Conservation (phyloP, 1,140 invertebrate species). For the Eriosoma lanigerum region DNA sequence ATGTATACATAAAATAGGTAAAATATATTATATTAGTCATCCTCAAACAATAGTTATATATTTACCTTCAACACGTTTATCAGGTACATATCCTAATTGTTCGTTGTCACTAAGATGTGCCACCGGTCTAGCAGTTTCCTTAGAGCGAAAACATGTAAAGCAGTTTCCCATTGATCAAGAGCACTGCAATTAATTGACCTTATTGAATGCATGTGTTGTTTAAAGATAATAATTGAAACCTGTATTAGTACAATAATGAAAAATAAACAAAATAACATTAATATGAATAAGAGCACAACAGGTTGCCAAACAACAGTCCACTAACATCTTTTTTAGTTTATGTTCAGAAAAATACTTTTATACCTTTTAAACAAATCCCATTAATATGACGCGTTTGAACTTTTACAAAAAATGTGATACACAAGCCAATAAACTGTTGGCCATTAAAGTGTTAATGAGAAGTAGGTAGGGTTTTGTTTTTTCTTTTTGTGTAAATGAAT, state of each 20-base stretch:
- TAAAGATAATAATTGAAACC: neutral
- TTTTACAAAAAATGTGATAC: neutral
- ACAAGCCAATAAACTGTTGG: neutral
- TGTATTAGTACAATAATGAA: neutral
- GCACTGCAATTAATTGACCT: neutral
- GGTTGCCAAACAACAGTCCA: too few species aligned
- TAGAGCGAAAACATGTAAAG: constrained; percentile 48
- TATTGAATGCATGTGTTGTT: constrained; percentile 30
- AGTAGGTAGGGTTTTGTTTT: neutral
- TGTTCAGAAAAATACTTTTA: too few species aligned
- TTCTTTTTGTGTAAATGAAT: neutral
- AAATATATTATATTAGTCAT: too few species aligned
- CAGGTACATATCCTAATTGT: neutral
- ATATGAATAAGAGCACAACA: neutral
- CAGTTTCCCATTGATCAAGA: constrained; percentile 48
- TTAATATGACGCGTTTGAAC: neutral
- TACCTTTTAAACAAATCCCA: neutral
- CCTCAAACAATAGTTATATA: too few species aligned
- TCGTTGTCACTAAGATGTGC: neutral
- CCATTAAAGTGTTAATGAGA: neutral
- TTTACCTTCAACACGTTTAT: constrained; percentile 37
- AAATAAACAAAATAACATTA: neutral
- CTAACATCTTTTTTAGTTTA: neutral
- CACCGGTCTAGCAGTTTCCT: constrained; percentile 12
- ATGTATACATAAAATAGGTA: too few species aligned